phyloP scores from a whole-genome alignment of 2,113 vertebrate genomes.

The Podilymbus podiceps region DNA sequence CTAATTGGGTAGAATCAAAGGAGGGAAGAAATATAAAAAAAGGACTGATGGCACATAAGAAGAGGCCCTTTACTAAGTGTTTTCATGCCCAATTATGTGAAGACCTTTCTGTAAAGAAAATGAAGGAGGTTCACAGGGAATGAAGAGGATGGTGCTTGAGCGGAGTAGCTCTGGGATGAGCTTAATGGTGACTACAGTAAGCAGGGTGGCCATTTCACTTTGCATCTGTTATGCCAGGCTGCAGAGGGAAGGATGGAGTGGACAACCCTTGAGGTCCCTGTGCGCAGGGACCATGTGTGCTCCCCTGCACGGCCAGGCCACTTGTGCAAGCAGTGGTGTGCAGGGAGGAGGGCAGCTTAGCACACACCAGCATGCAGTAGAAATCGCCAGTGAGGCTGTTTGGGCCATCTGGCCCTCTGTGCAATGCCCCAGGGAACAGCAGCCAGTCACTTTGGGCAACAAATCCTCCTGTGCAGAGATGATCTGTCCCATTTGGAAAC shows the following conservation, averaged over 20 bases:
- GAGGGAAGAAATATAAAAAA: neutral
- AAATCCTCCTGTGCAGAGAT: neutral
- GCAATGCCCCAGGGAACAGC: neutral
- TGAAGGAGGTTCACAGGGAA: neutral
- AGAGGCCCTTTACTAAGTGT: neutral
- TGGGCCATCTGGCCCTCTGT: neutral
- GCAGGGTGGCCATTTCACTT: neutral
- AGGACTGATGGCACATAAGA: fast-evolving
- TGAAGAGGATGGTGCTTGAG: neutral
- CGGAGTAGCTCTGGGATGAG: neutral
- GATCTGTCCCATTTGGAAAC: neutral
- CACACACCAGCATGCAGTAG: neutral
- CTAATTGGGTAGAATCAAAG: neutral
- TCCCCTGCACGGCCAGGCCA: neutral
- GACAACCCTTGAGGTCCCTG: neutral
- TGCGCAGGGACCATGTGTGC: fast-evolving
- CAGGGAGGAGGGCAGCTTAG: neutral
- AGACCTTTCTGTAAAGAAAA: neutral
- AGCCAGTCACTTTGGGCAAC: neutral
- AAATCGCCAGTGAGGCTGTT: neutral
- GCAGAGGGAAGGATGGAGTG: too few species aligned
- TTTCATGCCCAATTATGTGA: neutral
- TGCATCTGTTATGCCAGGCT: neutral
- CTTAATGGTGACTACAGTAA: fast-evolving
- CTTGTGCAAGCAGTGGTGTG: fast-evolving